A percentile compares a stretch with the other conserved stretches of the same genome.
Evolutionary conservation across 2,888 invertebrate genomes (phyloP).

Genomic region (Slavum lentiscoides): DNA sequence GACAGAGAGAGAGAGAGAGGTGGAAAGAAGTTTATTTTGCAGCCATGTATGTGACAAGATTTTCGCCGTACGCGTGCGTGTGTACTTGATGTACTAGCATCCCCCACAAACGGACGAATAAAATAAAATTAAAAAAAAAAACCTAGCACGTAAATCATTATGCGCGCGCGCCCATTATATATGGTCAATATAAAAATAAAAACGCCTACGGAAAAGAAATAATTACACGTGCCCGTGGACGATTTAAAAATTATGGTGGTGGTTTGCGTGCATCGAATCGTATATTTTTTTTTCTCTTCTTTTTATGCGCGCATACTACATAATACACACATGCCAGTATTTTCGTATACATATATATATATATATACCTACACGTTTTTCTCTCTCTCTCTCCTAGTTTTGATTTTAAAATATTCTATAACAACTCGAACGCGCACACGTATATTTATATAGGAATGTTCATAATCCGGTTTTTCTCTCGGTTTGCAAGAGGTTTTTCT

Average conservation of each 20-base stretch:
- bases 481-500: conserved; percentile 9
- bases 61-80: neutral
- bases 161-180: neutral
- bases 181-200: neutral
- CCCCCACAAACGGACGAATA: no score
- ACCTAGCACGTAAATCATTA: conserved; percentile 25
- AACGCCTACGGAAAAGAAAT: conserved; percentile 53
- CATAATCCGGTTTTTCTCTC: conserved; percentile 20
- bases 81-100: neutral
- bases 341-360: neutral
- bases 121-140: no score
- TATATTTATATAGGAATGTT: neutral
- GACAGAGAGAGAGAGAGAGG: no score
- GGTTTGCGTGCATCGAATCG: conserved; percentile 38
- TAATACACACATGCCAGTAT: neutral
- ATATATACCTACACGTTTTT: neutral
- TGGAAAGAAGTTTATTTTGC: no score
- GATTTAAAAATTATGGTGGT: conserved; percentile 47
- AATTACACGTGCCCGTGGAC: conserved; percentile 49
- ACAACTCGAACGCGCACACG: neutral
- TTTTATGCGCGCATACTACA: neutral
- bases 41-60: no score
- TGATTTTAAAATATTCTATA: conserved; percentile 9
- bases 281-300: neutral
- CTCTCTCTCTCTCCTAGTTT: neutral